Evolutionary conservation across 2,888 invertebrate species (phyloP), one percentile per base, ranked within the genome.

Genomic region (Octonoba sinensis): DNA sequence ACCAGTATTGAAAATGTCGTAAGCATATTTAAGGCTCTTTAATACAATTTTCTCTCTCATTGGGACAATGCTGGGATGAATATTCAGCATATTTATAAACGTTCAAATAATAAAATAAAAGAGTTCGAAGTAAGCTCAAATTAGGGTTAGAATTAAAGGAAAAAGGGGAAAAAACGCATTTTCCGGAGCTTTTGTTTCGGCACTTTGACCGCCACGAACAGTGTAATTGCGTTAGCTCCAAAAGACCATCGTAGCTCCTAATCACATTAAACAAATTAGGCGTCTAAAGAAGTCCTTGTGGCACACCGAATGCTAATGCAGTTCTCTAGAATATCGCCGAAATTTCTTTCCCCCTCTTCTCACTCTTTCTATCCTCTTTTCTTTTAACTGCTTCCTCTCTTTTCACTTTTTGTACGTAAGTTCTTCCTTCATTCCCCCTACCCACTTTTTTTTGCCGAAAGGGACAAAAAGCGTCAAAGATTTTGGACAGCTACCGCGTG

Each of bases 201-300:
- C 70, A 65, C 65, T 71, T 71, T 71, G 77, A 72, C 72, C 78
- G 72, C 66, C 44, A 66, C 66, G 72, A 72, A 72, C 60, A 62
- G 51, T 72, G 72, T 79, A 79, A 79, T 79, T 79, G 66, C 67
- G 72, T 79, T 79, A 79, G 66, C 72, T 16, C 27, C 27, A 47
- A 49, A 71, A 78, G 66, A 60, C 66, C 60, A 60, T 60, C 66
- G 57, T 46, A 12, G 22, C 18, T 60, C 59, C 72, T 60, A 79
- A 79, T 72, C 72, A 79, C 72, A 79, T 79, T 79, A 79, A 79
- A 79, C 72, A 79, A 79, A 79, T 79, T 79, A 79, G 72, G 78
- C 78, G 60, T 66, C 78, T 71, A 64, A 78, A 57, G 71, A 56
- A 69, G 46, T 56, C 57, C 78, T 77, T 77, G 77, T 62, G 76